Conservation (phyloP, 2,888 invertebrate genomes). For the Trachelus troglodyta region DNA sequence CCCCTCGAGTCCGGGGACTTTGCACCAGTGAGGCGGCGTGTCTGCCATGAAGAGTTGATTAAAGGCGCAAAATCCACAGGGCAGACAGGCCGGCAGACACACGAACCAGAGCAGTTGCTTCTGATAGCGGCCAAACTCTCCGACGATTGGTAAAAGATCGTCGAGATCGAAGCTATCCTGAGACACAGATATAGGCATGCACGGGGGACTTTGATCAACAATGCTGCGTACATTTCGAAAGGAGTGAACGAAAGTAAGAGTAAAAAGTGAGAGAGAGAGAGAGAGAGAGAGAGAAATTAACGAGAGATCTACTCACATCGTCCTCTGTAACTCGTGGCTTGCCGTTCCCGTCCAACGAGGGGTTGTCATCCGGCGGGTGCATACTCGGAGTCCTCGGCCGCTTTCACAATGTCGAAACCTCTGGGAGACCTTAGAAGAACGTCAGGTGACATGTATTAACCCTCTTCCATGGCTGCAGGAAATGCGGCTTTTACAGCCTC, state of each 20-base stretch:
- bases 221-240: neutral
- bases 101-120: conserved; percentile 86
- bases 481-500: too few species aligned
- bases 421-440: conserved; percentile 54
- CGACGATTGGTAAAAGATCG: conserved; percentile 85
- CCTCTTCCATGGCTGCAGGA: conserved; percentile 1
- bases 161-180: conserved; percentile 81
- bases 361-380: conserved; percentile 49
- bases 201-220: neutral
- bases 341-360: conserved; percentile 29
- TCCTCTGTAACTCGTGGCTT: conserved; percentile 37
- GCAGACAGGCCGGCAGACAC: conserved; percentile 88
- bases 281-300: neutral
- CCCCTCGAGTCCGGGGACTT: conserved; percentile 74
- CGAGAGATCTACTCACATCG: conserved; percentile 48
- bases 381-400: conserved; percentile 41
- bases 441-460: conserved; percentile 52
- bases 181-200: neutral
- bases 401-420: conserved; percentile 33
- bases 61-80: conserved; percentile 92
- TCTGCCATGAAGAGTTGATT: conserved; percentile 94
- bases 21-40: conserved; percentile 88
- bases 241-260: neutral
- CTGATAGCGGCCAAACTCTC: conserved; percentile 91
- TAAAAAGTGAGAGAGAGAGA: too few species aligned